Evolutionary conservation across 2,113 vertebrate species (phyloP).

Genomic region (Brienomyrus brachyistius): DNA sequence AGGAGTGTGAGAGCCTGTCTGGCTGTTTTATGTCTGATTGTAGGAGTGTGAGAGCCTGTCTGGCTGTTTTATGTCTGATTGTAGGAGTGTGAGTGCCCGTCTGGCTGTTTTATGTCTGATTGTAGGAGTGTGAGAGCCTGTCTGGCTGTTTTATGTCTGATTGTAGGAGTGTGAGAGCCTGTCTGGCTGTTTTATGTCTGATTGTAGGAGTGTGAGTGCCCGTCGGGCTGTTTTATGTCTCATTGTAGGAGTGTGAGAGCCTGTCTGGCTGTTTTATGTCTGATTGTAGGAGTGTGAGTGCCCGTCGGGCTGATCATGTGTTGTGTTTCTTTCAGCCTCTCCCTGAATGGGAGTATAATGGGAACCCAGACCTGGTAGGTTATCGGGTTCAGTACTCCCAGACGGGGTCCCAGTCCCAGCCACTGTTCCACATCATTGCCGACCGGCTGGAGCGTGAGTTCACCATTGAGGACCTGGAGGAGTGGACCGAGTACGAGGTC

Average conservation of each 20-base stretch:
- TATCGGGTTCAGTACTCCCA: constrained; percentile 79
- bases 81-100: background rate
- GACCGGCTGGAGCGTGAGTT: constrained; percentile 86
- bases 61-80: background rate
- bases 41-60: background rate
- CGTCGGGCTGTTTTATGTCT: background rate
- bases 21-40: background rate
- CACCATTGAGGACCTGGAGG: constrained; percentile 94
- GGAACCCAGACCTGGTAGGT: constrained; percentile 84
- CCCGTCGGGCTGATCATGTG: background rate
- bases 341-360: constrained; percentile 93
- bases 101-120: background rate
- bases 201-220: background rate
- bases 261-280: background rate
- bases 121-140: background rate
- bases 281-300: background rate
- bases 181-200: background rate
- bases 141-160: background rate
- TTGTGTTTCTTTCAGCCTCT: constrained; percentile 66
- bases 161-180: background rate
- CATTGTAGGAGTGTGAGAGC: background rate
- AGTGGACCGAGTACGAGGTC: constrained; percentile 89
- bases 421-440: constrained; percentile 66
- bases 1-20: background rate
- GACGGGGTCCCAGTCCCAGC: constrained; percentile 62